Conservation (phyloP, 2,888 invertebrate species). For the Ichneumon xanthorius region DNA sequence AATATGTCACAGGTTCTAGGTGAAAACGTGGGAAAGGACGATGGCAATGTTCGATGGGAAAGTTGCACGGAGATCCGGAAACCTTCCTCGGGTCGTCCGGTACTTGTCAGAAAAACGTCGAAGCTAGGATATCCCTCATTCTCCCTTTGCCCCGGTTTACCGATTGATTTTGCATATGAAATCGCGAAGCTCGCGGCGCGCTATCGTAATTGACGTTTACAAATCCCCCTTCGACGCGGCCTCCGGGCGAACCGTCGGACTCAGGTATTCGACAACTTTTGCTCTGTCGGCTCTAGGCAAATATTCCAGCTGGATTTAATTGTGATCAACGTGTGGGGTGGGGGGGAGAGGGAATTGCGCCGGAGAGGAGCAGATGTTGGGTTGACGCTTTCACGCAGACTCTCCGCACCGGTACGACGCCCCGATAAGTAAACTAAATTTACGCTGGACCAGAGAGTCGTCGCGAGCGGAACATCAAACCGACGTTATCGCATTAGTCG, state of each 20-base stretch:
- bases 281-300: constrained; percentile 78
- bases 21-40: not conserved
- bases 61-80: not conserved
- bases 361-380: constrained; percentile 19
- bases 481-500: constrained; percentile 61
- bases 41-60: not conserved
- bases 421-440: constrained; percentile 82
- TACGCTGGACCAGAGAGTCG: constrained; percentile 58
- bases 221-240: constrained; percentile 46
- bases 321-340: constrained; percentile 74
- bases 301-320: constrained; percentile 81
- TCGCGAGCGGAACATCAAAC: constrained; percentile 35
- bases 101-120: not conserved
- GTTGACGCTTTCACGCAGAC: constrained; percentile 27
- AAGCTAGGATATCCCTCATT: not conserved
- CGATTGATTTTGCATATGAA: constrained; percentile 41
- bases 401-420: constrained; percentile 72
- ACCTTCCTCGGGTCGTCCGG: not conserved
- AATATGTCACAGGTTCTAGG: not conserved
- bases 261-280: constrained; percentile 73
- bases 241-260: constrained; percentile 31
- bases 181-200: constrained; percentile 18
- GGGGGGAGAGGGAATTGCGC: constrained; percentile 1
- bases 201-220: constrained; percentile 57
- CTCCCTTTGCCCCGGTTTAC: not conserved